A percentile compares a stretch with the other conserved stretches of the same genome.
Conservation (phyloP, 2,888 invertebrate species). For the Oscheius onirici region DNA sequence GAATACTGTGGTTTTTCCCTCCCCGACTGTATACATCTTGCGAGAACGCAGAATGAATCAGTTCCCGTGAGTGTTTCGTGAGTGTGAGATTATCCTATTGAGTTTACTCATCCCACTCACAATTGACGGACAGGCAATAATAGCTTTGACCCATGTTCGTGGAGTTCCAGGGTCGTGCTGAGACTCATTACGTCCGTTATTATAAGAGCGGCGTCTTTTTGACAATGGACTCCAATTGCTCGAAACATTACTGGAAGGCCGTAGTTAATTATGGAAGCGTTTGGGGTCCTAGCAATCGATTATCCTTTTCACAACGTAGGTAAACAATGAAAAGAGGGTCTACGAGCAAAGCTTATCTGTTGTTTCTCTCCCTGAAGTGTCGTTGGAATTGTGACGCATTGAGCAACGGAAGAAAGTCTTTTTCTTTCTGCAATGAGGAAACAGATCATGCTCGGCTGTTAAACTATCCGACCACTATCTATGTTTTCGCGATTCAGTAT, state of each 20-base stretch:
- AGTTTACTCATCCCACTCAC: neutral
- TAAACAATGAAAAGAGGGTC: constrained; percentile 13
- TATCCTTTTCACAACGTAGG: constrained; percentile 16
- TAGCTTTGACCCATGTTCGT: constrained; percentile 3
- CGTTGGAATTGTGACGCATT: neutral
- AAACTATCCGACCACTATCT: too few relatives aligned
- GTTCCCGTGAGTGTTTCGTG: neutral
- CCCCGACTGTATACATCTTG: too few relatives aligned
- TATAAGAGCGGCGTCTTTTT: neutral
- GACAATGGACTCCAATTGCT: neutral
- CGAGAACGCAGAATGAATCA: too few relatives aligned
- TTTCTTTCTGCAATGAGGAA: neutral
- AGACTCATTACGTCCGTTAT: constrained; percentile 5
- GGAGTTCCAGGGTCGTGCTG: neutral
- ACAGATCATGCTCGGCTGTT: too few relatives aligned
- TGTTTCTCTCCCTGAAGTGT: constrained; percentile 8
- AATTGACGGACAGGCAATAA: neutral
- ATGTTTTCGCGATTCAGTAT: too few relatives aligned
- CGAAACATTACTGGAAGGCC: neutral
- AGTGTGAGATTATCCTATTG: neutral
- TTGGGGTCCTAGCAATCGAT: neutral
- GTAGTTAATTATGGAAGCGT: neutral
- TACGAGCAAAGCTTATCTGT: constrained; percentile 15
- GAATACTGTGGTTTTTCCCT: too few relatives aligned
- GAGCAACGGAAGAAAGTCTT: neutral